Conservation (phyloP, 2,113 vertebrate species). For the Albula glossodonta region DNA sequence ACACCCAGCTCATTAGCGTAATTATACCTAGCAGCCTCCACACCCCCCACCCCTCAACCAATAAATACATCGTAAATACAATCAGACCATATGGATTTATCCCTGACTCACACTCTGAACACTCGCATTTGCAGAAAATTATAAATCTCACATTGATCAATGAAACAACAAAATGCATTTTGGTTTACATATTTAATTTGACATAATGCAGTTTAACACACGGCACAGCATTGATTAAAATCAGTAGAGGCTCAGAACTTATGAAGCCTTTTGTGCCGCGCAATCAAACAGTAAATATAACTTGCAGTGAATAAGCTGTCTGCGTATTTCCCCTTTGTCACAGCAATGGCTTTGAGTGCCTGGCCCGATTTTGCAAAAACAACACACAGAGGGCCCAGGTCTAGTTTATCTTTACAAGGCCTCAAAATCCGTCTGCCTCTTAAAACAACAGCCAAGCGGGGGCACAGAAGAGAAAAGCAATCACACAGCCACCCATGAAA, state of each 20-base stretch:
- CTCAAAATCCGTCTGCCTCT: not conserved
- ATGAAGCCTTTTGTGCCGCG: not conserved
- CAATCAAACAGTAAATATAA: not conserved
- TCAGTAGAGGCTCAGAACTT: not conserved
- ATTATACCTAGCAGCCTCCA: not conserved
- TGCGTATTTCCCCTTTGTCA: not conserved
- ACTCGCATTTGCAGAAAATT: not conserved
- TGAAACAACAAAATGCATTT: conserved; percentile 5
- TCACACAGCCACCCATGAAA: conserved; percentile 26
- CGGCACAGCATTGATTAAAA: not conserved
- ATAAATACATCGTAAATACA: not conserved
- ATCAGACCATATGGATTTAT: not conserved
- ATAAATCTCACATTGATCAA: conserved; percentile 12
- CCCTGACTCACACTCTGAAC: not conserved
- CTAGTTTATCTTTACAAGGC: not conserved
- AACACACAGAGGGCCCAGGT: not conserved
- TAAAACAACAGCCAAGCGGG: conserved; percentile 2
- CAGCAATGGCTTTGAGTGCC: not conserved
- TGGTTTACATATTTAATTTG: conserved; percentile 6
- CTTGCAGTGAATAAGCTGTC: not conserved
- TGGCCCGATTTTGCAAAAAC: not conserved
- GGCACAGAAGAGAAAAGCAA: conserved; percentile 5
- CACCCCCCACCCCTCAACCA: not conserved
- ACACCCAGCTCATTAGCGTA: conserved; percentile 19
- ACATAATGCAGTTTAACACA: not conserved